Evolutionary conservation across 2,113 vertebrate genomes (phyloP).

Genomic region (Elephas maximus): DNA sequence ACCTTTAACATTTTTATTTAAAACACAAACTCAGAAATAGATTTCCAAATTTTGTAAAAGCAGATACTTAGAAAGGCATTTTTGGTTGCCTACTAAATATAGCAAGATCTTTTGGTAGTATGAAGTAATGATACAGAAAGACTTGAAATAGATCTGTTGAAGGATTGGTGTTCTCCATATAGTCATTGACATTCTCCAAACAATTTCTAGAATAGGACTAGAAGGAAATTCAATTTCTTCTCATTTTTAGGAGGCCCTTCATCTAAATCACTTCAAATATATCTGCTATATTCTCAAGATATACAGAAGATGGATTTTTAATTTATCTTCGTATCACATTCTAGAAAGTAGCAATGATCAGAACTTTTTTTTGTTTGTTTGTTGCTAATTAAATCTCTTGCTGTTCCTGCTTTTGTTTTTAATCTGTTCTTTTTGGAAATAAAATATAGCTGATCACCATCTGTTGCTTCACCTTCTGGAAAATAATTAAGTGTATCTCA

Average conservation of each 20-base stretch:
- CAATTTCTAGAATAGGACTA: not conserved
- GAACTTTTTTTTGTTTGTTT: not conserved
- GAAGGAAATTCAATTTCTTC: not conserved
- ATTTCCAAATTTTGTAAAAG: not conserved
- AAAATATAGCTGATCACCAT: conserved; percentile 22
- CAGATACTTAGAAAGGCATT: not conserved
- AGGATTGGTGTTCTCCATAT: not conserved
- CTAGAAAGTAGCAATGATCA: not conserved
- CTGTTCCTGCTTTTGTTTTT: not conserved
- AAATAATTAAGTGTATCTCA: conserved; percentile 45
- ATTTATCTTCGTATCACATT: conserved; percentile 39
- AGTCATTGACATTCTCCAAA: not conserved
- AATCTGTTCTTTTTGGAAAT: not conserved
- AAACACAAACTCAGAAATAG: not conserved
- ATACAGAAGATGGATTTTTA: not conserved
- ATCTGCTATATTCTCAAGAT: not conserved
- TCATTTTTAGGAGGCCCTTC: conserved; percentile 49
- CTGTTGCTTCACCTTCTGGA: conserved; percentile 38
- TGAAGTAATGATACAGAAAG: not conserved
- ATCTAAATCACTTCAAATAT: not conserved
- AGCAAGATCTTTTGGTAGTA: not conserved
- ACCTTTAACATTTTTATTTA: conserved; percentile 22
- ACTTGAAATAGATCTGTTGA: not conserved
- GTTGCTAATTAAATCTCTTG: not conserved
- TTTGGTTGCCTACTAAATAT: not conserved